A percentile compares a stretch with the other conserved stretches of the same genome.
Evolutionary conservation across 2,113 vertebrate genomes (phyloP).

Genomic region (Mesocricetus auratus): DNA sequence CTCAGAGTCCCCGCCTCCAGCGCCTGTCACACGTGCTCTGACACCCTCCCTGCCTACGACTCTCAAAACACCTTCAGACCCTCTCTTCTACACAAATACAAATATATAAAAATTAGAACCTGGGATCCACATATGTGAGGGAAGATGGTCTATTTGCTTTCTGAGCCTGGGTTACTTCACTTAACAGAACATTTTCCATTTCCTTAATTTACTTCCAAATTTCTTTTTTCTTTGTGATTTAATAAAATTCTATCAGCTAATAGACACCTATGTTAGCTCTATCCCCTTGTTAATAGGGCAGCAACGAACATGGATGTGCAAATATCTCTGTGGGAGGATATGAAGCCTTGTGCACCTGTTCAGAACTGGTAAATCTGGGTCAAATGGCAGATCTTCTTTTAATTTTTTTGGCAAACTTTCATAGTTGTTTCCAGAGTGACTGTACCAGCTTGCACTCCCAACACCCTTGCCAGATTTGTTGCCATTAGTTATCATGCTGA

Average conservation of each 20-base stretch:
- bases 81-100: not conserved
- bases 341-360: no score
- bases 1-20: fast-evolving
- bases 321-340: not conserved
- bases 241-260: not conserved
- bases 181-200: not conserved
- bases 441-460: no score
- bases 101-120: not conserved
- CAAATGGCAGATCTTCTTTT: not conserved
- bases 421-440: not conserved
- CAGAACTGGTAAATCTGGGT: not conserved
- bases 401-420: not conserved
- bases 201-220: not conserved
- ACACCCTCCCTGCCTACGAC: not conserved
- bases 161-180: not conserved
- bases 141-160: not conserved
- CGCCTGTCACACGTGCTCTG: not conserved
- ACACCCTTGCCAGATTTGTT: not conserved
- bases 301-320: not conserved
- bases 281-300: not conserved
- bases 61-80: not conserved
- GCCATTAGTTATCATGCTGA: not conserved
- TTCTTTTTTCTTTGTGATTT: not conserved
- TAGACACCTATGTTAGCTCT: not conserved
- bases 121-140: not conserved